A percentile compares a stretch with the other conserved stretches of the same genome.
Conservation (phyloP, 1,140 invertebrate species). For the Bombus waltoni region DNA sequence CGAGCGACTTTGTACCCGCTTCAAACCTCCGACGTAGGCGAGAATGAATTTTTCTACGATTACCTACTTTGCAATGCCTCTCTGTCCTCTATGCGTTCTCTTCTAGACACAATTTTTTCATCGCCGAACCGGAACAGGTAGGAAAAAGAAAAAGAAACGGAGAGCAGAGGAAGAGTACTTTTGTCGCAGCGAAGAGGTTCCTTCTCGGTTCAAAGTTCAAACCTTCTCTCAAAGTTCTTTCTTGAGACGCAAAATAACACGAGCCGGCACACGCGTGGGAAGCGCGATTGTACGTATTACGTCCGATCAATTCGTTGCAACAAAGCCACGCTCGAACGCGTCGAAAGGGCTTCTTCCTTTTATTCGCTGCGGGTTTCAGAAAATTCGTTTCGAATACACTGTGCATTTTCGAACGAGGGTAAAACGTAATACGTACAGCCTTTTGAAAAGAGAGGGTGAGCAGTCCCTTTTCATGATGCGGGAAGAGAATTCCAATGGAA, state of each 20-base stretch:
- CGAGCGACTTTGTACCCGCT: neutral
- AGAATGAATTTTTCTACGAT: slow-evolving; percentile 1
- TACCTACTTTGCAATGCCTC: neutral
- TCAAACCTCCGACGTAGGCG: neutral
- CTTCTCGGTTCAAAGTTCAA: too few species aligned
- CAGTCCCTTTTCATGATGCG: neutral
- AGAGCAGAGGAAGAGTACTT: too few species aligned
- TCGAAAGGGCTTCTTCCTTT: neutral
- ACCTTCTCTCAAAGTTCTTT: too few species aligned
- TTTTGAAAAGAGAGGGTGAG: neutral
- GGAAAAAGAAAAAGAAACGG: too few species aligned
- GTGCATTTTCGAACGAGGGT: neutral
- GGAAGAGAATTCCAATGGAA: slow-evolving; percentile 14
- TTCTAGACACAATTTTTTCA: too few species aligned
- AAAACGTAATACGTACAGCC: neutral
- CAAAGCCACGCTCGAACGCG: neutral
- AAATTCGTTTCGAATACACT: neutral
- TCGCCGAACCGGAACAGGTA: too few species aligned
- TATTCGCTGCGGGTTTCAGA: neutral
- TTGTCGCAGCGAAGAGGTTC: too few species aligned
- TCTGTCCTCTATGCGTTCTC: too few species aligned
- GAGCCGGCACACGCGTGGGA: too few species aligned
- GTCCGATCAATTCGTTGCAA: neutral
- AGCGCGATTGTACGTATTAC: neutral
- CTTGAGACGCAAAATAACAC: too few species aligned